A percentile compares a stretch with the other conserved stretches of the same genome.
These are phyloP conservation scores for Gymnothorax reevesii DNA, from an alignment of 2,797 vertebrate genomes.

Conservation along the genomic window DNA sequence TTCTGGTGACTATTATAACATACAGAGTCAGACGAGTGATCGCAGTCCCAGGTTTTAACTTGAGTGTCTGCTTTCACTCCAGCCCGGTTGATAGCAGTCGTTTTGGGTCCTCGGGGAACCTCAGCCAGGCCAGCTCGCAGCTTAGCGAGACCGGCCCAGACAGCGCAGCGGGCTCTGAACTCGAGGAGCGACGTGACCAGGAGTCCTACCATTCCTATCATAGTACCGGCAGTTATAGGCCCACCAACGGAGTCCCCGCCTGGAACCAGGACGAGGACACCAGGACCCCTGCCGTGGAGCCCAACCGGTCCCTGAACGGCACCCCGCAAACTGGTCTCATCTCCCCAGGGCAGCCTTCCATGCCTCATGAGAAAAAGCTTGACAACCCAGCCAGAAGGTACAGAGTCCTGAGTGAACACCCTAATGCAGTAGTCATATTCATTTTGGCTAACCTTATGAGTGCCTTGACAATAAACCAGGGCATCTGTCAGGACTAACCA, in stretches of 20 bases:
- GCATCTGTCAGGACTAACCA: too few relatives aligned
- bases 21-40: background rate
- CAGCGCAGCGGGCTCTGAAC: slow-evolving; percentile 74
- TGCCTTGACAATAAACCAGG: too few relatives aligned
- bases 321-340: slow-evolving; percentile 51
- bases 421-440: background rate
- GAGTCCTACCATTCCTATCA: slow-evolving; percentile 78
- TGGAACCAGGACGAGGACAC: slow-evolving; percentile 49
- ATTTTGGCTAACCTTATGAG: background rate
- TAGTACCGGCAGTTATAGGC: slow-evolving; percentile 71
- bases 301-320: slow-evolving; percentile 33
- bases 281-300: slow-evolving; percentile 44
- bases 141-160: slow-evolving; percentile 89
- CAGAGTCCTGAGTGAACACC: background rate
- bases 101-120: slow-evolving; percentile 91
- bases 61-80: slow-evolving; percentile 50
- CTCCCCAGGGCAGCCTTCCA: slow-evolving; percentile 20
- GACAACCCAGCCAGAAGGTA: slow-evolving; percentile 66
- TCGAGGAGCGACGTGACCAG: slow-evolving; percentile 74
- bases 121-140: slow-evolving; percentile 93
- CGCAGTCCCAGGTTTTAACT: background rate
- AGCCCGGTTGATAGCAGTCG: slow-evolving; percentile 93
- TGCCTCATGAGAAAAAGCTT: slow-evolving; percentile 51
- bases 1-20: background rate
- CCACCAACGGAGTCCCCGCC: slow-evolving; percentile 54